Percentiles rank a stretch among this genome's conserved stretches.
Conservation (phyloP, 1,140 invertebrate species). For the Drosophila athabasca region DNA sequence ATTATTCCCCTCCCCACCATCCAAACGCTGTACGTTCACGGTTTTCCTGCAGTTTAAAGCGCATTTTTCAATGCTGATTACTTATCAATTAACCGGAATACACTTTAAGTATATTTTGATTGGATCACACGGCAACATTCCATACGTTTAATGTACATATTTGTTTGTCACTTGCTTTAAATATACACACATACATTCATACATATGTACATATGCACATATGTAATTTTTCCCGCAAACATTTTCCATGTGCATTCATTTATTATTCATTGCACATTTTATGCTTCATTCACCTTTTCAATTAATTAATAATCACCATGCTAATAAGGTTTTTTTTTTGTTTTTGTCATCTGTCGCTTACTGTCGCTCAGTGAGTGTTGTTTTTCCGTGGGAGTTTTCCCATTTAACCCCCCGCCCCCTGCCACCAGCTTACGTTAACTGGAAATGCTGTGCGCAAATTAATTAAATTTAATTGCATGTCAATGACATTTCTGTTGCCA, state of each 20-base stretch:
- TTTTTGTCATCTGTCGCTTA: not conserved
- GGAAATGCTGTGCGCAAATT: constrained; percentile 51
- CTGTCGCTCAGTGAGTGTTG: constrained; percentile 14
- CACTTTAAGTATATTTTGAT: constrained; percentile 5
- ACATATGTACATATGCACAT: constrained; percentile 24
- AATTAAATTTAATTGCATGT: constrained; percentile 78
- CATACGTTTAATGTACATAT: constrained; percentile 50
- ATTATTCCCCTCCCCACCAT: no score
- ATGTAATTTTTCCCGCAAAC: constrained; percentile 12
- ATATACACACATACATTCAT: constrained; percentile 8
- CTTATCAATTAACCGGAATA: constrained; percentile 24
- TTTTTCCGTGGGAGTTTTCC: constrained; percentile 6
- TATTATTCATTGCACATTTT: constrained; percentile 81
- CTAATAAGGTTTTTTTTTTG: constrained; percentile 67
- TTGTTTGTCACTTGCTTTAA: constrained; percentile 36
- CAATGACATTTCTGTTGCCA: constrained; percentile 62
- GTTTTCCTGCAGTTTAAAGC: constrained; percentile 14
- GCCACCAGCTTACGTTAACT: constrained; percentile 32
- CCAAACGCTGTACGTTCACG: no score
- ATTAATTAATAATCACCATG: constrained; percentile 81
- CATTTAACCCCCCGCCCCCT: constrained; percentile 23
- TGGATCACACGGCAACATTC: constrained; percentile 15
- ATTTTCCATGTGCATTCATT: constrained; percentile 8
- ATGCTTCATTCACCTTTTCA: constrained; percentile 79
- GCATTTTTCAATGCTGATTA: constrained; percentile 1